Evolutionary conservation across 2,888 invertebrate species (phyloP), one percentile per base, ranked within the genome.

Genomic region (Meteorus colon): DNA sequence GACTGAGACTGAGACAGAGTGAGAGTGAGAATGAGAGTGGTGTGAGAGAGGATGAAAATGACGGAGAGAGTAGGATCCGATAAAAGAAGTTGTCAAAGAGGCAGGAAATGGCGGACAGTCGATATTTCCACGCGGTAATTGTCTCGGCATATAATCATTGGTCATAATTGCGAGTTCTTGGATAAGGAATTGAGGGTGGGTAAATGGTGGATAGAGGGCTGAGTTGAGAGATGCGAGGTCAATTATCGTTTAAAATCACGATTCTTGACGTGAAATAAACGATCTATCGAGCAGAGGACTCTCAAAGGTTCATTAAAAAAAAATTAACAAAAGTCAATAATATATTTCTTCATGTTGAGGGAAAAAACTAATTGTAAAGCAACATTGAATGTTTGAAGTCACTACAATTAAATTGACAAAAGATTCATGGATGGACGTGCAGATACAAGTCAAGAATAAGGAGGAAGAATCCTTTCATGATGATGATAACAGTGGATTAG

Each of bases 81-180:
- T 86, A 86, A 88, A 87, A 88, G 86, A 87, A 88, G 86, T 87
- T 85, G 86, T 88, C 87, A 87, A 86, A 87, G 87, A 76, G 79
- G 75, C 70, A 76, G 73, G 75, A 75, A 76, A 76, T 76, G 74
- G 77, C 73, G 73, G 65, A 75, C 60, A 60, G 80, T 81, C 81
- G 83, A 84, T 82, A 81, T 84, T 84, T 83, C 74, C 81, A 75
- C 81, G 80, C 82, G 82, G 84, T 86, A 86, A 87, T 88, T 85
- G 86, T 86, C 84, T 78, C 75, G 78, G 81, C 80, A 85, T 55
- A 55, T 84, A 89, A 89, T 89, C 87, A 86, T 86, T 84, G 82
- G 81, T 82, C 82, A 84, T 82, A 84, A 83, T 86, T 85, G 82
- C 81, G 79, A 76, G 79, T 80, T 72, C 67, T 73, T 73, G 66